phyloP scores from a whole-genome alignment of 37 sponge, comb jelly and placozoan genomes.

The Aphrocallistes beatrix region DNA sequence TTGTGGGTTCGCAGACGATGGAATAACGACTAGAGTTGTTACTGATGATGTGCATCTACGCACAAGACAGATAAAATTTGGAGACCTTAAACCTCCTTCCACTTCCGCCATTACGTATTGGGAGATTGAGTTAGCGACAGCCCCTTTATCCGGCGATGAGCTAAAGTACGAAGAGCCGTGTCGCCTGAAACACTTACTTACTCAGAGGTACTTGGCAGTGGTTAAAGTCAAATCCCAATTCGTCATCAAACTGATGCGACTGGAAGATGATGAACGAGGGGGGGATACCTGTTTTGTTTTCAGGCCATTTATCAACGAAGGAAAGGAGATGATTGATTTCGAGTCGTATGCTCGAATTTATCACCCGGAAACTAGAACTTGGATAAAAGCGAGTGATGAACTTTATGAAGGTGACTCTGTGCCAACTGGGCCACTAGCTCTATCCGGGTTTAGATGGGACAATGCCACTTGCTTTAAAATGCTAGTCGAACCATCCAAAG shows the following conservation, averaged over 20 bases:
- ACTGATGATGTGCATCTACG: slow-evolving; percentile 36
- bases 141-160: slow-evolving; percentile 38
- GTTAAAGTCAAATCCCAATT: background rate
- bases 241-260: background rate
- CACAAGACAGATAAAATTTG: slow-evolving; percentile 11
- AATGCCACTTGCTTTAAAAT: background rate
- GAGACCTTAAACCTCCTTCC: slow-evolving; percentile 29
- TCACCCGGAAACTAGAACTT: slow-evolving; percentile 26
- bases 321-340: slow-evolving; percentile 18
- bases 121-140: slow-evolving; percentile 47
- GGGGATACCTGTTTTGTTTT: background rate
- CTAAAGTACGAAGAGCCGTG: slow-evolving; percentile 52
- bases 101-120: slow-evolving; percentile 69
- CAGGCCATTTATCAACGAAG: slow-evolving; percentile 21
- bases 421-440: background rate
- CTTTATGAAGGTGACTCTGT: background rate
- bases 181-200: slow-evolving; percentile 56
- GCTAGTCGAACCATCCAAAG: background rate
- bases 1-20: slow-evolving; percentile 28
- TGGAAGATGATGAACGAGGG: background rate
- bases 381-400: slow-evolving; percentile 29
- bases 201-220: slow-evolving; percentile 52
- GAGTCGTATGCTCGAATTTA: slow-evolving; percentile 38
- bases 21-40: background rate
- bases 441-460: slow-evolving; percentile 22